phyloP scores from a whole-genome alignment of 2,113 vertebrate species.

The Channa argus region DNA sequence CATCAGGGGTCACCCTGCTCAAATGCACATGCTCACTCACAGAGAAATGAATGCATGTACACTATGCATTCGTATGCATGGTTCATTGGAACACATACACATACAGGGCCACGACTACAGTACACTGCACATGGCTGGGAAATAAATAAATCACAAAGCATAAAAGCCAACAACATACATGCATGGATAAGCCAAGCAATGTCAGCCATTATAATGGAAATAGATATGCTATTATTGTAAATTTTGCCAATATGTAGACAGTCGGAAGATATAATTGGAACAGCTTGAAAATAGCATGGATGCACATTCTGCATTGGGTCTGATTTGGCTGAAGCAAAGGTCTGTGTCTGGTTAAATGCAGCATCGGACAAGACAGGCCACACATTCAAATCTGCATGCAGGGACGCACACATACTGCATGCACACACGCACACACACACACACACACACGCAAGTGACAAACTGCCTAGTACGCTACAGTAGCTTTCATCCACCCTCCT shows the following conservation, averaged over 20 bases:
- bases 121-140: constrained; percentile 66
- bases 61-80: background rate
- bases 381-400: constrained; percentile 74
- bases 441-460: constrained; percentile 7
- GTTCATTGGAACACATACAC: constrained; percentile 27
- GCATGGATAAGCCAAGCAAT: constrained; percentile 81
- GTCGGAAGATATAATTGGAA: constrained; percentile 78
- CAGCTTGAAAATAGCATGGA: constrained; percentile 78
- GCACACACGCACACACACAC: too few relatives aligned
- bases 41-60: constrained; percentile 21
- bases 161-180: constrained; percentile 63
- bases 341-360: constrained; percentile 78
- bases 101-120: constrained; percentile 37
- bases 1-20: constrained; percentile 29
- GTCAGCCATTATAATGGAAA: constrained; percentile 84
- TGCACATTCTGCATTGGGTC: constrained; percentile 67
- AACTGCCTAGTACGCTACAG: constrained; percentile 52
- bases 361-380: constrained; percentile 76
- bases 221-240: constrained; percentile 80
- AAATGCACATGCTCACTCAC: constrained; percentile 32
- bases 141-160: constrained; percentile 66
- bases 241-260: constrained; percentile 76
- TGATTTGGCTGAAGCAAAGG: constrained; percentile 76
- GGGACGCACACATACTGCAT: constrained; percentile 30
- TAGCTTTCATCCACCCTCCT: constrained; percentile 32